Evolutionary conservation across 2,113 vertebrate genomes (phyloP), one percentile per base, ranked within the genome.

Genomic region (Lophochroa leadbeateri): DNA sequence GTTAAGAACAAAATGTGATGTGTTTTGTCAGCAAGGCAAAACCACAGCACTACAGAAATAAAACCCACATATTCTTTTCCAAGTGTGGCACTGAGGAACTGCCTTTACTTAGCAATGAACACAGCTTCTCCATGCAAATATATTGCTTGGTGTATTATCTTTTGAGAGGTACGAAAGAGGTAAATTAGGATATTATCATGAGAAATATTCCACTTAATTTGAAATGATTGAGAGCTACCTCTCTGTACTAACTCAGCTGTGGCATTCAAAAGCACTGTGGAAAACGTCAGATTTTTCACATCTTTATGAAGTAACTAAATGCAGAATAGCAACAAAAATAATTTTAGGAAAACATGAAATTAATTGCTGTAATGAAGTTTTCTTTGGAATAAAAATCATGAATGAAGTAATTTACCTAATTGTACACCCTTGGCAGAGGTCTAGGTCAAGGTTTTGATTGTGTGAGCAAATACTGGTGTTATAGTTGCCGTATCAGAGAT

Each of bases 141-240:
- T 74, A 72, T 78, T 95, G 91, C 88, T 92, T 92, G 21, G 31
- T 86, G 88, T 97, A 63, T 89, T 93, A 87, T 92, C 76, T 95
- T 97, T 84, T 84, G 76, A 96, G 95, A 92, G 92, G 55, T 92
- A 76, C 0, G 1, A 90, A 92, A 95, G 89, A 92, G 72, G 86
- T 94, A 96, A 95, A 95, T 97, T 95, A 96, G 83, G 74, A 92
- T 96, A 93, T 93, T 95, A 93, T 90, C 69, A 77, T 94, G 90
- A 96, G 91, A 94, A 95, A 95, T 96, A 93, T 95, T 95, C 65
- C 84, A 92, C 88, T 91, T 95, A 90, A 95, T 94, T 70, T 94
- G 79, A 95, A 97, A 88, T 82, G 53, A 67, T 86, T 81, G 72
- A 97, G 68, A 90, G 61, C 25, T 93, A 55, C 94, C 90, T 92